Evolutionary conservation across 2,888 invertebrate species (phyloP).

Genomic region (Cosmorhoe ocellata): DNA sequence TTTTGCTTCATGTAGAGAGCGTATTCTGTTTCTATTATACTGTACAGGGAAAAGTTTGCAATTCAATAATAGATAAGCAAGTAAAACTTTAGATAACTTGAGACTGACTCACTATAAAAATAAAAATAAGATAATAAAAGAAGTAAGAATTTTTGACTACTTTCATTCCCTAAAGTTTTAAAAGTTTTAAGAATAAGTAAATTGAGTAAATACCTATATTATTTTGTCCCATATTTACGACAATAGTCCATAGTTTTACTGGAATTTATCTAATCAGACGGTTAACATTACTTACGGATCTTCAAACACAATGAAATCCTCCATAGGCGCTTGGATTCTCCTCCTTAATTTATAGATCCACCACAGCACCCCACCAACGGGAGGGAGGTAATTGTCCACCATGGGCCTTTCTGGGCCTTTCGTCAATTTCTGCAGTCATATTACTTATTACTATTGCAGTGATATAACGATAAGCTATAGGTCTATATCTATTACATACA

Average conservation of each 20-base stretch:
- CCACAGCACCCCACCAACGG: conserved; percentile 87
- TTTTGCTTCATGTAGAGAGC: conserved; percentile 80
- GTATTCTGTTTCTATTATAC: conserved; percentile 83
- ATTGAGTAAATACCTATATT: too few relatives aligned
- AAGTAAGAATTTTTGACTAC: too few relatives aligned
- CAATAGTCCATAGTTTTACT: too few relatives aligned
- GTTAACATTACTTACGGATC: conserved; percentile 78
- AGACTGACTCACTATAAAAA: too few relatives aligned
- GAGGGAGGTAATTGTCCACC: conserved; percentile 87
- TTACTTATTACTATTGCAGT: neutral
- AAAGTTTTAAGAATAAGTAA: too few relatives aligned
- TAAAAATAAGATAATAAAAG: too few relatives aligned
- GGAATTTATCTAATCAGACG: too few relatives aligned
- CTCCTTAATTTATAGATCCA: conserved; percentile 86
- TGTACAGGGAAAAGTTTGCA: conserved; percentile 36
- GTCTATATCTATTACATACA: too few relatives aligned
- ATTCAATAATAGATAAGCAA: neutral
- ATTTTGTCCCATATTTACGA: too few relatives aligned
- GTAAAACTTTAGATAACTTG: too few relatives aligned
- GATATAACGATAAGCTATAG: too few relatives aligned
- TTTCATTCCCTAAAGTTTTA: too few relatives aligned
- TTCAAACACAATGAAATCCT: conserved; percentile 84
- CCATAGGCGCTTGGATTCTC: conserved; percentile 82
- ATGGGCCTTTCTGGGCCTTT: conserved; percentile 74
- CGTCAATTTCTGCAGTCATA: conserved; percentile 56